Percentiles rank a stretch among this genome's conserved stretches.
Conservation (phyloP, 2,113 vertebrate genomes). For the Caranx ignobilis region DNA sequence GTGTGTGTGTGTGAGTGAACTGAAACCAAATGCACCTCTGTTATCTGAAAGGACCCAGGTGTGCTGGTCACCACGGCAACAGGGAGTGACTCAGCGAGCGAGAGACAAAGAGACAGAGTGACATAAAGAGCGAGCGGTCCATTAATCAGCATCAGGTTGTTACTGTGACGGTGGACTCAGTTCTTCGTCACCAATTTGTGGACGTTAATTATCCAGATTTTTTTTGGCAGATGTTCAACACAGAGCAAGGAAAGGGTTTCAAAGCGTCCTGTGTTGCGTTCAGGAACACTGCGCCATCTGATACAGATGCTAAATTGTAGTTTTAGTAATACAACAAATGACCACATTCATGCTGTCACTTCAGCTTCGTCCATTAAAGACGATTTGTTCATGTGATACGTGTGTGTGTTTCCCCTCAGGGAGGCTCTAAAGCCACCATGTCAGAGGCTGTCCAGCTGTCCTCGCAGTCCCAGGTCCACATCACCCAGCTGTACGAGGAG, state of each 20-base stretch:
- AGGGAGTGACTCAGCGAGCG: conserved; percentile 40
- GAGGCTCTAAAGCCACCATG: conserved; percentile 70
- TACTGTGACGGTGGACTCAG: background rate
- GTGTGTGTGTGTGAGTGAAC: conserved; percentile 16
- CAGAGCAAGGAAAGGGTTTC: background rate
- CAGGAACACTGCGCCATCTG: background rate
- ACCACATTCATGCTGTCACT: background rate
- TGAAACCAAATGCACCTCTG: conserved; percentile 34
- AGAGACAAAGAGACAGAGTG: conserved; percentile 9
- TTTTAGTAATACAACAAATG: background rate
- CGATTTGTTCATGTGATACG: background rate
- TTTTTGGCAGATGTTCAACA: background rate
- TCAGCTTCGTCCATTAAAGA: background rate
- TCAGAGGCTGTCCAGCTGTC: conserved; percentile 66
- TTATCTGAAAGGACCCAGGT: conserved; percentile 67
- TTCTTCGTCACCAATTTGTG: background rate
- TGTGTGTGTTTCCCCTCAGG: conserved; percentile 47
- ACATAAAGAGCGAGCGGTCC: background rate
- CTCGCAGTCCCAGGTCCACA: conserved; percentile 86
- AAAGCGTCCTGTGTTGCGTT: background rate
- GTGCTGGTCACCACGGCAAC: conserved; percentile 57
- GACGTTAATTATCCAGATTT: background rate
- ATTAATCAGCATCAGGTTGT: background rate
- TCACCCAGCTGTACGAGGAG: conserved; percentile 94
- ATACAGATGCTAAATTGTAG: background rate